A percentile compares a stretch with the other conserved stretches of the same genome.
Conservation (phyloP, 2,113 vertebrate species). For the Uropsilus gracilis region DNA sequence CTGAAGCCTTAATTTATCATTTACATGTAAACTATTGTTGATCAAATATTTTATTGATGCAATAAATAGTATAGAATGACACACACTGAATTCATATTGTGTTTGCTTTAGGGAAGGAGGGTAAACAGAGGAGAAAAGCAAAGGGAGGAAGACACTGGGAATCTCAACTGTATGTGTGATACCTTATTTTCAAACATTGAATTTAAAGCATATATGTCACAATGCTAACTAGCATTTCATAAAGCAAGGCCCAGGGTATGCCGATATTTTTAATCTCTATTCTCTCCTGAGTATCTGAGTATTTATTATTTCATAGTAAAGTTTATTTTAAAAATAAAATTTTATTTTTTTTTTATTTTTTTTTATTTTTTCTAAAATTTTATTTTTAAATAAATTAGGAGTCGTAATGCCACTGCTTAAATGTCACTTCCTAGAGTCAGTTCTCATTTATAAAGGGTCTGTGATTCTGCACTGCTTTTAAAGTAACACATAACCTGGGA, state of each 20-base stretch:
- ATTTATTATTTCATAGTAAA: not conserved
- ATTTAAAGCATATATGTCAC: not conserved
- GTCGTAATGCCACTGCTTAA: too few species aligned
- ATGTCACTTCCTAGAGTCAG: not conserved
- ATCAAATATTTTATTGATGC: not conserved
- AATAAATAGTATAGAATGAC: not conserved
- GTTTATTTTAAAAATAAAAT: constrained; percentile 6
- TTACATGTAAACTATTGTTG: not conserved
- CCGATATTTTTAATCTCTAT: not conserved
- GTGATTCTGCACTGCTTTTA: not conserved
- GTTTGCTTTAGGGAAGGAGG: not conserved
- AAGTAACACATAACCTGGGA: not conserved
- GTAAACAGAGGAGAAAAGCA: not conserved
- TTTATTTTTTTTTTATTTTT: too few species aligned
- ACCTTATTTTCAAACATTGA: not conserved
- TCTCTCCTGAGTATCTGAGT: not conserved
- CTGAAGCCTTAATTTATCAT: not conserved
- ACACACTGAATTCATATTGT: not conserved
- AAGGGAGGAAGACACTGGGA: not conserved
- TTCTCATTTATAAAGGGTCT: not conserved
- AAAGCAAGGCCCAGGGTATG: not conserved
- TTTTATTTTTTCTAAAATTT: too few species aligned
- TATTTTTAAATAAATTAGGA: too few species aligned
- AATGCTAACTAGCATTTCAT: not conserved
- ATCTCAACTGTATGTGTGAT: not conserved